A percentile compares a stretch with the other conserved stretches of the same genome.
Conservation (phyloP, 2,113 vertebrate genomes). For the Crotalus viridis region DNA sequence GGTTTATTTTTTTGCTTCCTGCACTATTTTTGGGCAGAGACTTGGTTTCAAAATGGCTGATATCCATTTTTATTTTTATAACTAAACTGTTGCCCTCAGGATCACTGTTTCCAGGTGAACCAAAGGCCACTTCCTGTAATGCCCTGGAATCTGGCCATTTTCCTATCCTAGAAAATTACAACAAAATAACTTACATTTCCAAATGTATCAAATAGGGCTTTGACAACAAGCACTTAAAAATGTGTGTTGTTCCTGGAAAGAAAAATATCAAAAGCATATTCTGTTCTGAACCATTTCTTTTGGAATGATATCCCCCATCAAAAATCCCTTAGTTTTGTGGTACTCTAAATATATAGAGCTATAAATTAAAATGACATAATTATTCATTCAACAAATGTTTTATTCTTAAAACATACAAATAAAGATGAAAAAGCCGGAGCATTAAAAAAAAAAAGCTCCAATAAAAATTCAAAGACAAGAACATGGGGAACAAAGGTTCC, state of each 20-base stretch:
- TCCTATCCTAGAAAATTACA: background rate
- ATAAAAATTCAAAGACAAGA: background rate
- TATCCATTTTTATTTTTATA: slow-evolving; percentile 56
- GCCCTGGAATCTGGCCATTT: slow-evolving; percentile 57
- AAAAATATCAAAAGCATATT: background rate
- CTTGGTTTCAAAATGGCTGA: slow-evolving; percentile 56
- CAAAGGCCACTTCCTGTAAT: slow-evolving; percentile 61
- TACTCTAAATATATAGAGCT: background rate
- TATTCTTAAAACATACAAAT: background rate
- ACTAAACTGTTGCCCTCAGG: slow-evolving; percentile 52
- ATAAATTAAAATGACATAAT: background rate
- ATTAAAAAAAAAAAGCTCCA: background rate
- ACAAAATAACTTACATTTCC: slow-evolving; percentile 6
- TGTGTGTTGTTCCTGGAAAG: background rate
- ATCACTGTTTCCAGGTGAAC: slow-evolving; percentile 73
- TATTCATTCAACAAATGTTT: background rate
- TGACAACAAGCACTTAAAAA: background rate
- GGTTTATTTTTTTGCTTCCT: slow-evolving; percentile 39
- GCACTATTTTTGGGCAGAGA: slow-evolving; percentile 55
- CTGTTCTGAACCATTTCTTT: background rate
- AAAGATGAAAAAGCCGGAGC: background rate
- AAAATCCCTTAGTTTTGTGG: background rate
- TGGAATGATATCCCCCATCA: too few relatives aligned
- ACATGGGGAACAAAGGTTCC: background rate
- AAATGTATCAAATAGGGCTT: background rate